Percentiles rank a stretch among this genome's conserved stretches.
phyloP scores from a whole-genome alignment of 2,888 invertebrate genomes.

The Nezara viridula region DNA sequence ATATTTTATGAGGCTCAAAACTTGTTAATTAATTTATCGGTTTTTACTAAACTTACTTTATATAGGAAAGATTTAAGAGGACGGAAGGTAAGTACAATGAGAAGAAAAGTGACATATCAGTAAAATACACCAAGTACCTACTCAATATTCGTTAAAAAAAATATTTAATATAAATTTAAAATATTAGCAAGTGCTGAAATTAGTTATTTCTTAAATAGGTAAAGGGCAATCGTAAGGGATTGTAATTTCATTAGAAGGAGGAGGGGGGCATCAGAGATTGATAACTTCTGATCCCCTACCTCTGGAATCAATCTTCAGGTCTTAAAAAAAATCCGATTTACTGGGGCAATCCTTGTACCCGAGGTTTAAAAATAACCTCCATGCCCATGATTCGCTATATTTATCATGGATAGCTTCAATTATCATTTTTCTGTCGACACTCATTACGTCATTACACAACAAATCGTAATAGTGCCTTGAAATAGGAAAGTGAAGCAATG shows the following conservation, averaged over 20 bases:
- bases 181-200: not conserved
- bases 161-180: not conserved
- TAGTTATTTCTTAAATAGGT: not conserved
- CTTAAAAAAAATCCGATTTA: constrained; percentile 42
- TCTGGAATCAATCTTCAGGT: constrained; percentile 43
- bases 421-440: not conserved
- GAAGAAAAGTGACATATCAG: too few species aligned
- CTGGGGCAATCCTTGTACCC: not conserved
- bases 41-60: too few species aligned
- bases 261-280: not conserved
- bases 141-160: too few species aligned
- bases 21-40: too few species aligned
- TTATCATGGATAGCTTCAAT: not conserved
- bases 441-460: not conserved
- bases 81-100: too few species aligned
- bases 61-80: too few species aligned
- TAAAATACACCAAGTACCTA: too few species aligned
- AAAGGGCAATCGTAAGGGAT: not conserved
- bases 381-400: not conserved
- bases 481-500: not conserved
- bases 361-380: not conserved
- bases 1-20: too few species aligned
- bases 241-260: constrained; percentile 26
- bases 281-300: not conserved
- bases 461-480: not conserved